Evolutionary conservation across 2,797 vertebrate genomes (phyloP), one percentile per base, ranked within the genome.

Genomic region (Epinephelus awoara): DNA sequence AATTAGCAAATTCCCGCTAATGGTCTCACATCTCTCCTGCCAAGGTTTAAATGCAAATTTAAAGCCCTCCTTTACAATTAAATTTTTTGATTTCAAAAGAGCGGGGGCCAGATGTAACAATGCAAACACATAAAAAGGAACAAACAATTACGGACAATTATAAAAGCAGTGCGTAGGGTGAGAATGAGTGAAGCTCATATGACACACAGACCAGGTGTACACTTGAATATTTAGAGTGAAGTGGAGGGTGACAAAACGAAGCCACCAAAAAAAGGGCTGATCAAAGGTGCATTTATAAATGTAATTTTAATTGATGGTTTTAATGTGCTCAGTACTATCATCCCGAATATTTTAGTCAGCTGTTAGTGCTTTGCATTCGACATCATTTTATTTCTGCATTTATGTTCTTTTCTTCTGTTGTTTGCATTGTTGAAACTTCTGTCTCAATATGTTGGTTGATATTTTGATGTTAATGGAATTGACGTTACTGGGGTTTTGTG

Each of bases 21-120:
- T 2, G 15, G 8, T 34, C 34, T 38, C 54, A 49, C 10, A 4
- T 46, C 6, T 49, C 0, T 40, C 3, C 46, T 38, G 46, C 8
- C 29, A 57, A 49, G 49, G 58, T 49, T 66, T 15, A 71, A 51
- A 81, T 62, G 46, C 27, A 72, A 67, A 63, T 63, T 46, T 1
- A 8, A 21, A 12, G 27, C 21, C 12, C 3, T 72, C 27, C 4
- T 68, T 68, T 38, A 51, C 13, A 29, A 63, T 67, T 59, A 34
- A 8, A 49, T 61, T 18, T 25, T 40, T 34, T 59, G 10, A 38
- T 23, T 66, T 65, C 42, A 66, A 66, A 75, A 19, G 27, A n/a
- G 14, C 34, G 34, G 34, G 34, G 7, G 3, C 14, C 29, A 50
- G 29, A 23, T 66, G 18, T 14, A 49, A 47, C 11, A 23, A 55